Conservation (phyloP, 2,113 vertebrate species). For the Forbesichthys agassizii region DNA sequence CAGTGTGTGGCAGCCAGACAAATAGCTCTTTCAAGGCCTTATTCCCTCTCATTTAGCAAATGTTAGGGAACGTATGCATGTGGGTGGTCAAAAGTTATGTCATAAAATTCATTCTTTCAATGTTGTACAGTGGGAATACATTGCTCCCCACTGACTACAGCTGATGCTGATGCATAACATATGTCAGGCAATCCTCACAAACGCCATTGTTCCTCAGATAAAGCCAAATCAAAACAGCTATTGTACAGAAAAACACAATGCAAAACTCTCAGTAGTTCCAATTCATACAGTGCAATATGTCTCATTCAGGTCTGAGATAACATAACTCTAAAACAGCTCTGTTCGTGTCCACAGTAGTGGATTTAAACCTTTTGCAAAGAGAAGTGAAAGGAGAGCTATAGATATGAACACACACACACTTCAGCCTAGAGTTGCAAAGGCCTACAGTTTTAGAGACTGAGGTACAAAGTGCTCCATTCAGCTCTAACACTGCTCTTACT, state of each 20-base stretch:
- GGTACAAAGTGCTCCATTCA: conserved; percentile 74
- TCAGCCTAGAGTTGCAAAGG: conserved; percentile 53
- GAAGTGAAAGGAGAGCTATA: conserved; percentile 7
- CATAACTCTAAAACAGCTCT: conserved; percentile 42
- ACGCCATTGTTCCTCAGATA: conserved; percentile 50
- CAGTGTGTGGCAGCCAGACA: conserved; percentile 2
- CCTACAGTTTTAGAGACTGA: conserved; percentile 39
- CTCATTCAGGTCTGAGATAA: conserved; percentile 35
- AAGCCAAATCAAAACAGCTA: conserved; percentile 36
- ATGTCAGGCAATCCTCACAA: conserved; percentile 46
- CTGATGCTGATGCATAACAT: conserved; percentile 61
- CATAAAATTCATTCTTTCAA: conserved; percentile 34
- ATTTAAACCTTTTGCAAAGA: conserved; percentile 41
- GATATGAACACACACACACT: conserved; percentile 64
- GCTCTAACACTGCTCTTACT: conserved; percentile 76
- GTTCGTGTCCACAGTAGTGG: conserved; percentile 9
- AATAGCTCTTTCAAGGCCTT: conserved; percentile 27
- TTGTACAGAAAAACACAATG: conserved; percentile 49
- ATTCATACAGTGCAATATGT: conserved; percentile 32
- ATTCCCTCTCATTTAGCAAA: conserved; percentile 4
- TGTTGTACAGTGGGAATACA: conserved; percentile 29
- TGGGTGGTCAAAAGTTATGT: conserved; percentile 19
- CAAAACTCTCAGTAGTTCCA: conserved; percentile 25
- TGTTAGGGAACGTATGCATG: neutral
- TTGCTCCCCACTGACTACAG: conserved; percentile 24